These are phyloP conservation scores for Epinephelus moara DNA, from an alignment of 2,113 vertebrate species.

Conservation along the genomic window DNA sequence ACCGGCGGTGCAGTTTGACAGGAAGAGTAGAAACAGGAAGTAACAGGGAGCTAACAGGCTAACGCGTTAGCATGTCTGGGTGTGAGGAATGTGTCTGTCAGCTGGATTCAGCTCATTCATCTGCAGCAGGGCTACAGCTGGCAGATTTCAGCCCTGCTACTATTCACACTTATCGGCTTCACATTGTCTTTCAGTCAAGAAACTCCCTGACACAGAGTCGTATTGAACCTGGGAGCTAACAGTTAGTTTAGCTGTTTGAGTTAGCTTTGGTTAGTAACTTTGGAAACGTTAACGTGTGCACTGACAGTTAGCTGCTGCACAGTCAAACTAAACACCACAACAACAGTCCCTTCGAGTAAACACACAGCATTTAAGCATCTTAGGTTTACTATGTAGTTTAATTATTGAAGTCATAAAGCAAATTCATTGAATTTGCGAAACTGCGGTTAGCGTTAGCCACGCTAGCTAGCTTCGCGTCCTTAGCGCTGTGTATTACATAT, in stretches of 20 bases:
- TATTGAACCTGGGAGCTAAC: not conserved
- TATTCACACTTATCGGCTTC: too few relatives aligned
- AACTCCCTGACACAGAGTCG: too few relatives aligned
- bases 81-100: slow-evolving; percentile 66
- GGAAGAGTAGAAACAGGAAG: slow-evolving; percentile 65
- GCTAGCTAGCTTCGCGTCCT: not conserved
- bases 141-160: not conserved
- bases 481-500: not conserved
- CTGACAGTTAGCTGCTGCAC: not conserved
- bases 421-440: not conserved
- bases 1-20: not conserved
- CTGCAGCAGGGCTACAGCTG: not conserved
- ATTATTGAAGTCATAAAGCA: not conserved
- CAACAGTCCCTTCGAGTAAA: fast-evolving
- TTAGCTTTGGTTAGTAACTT: not conserved
- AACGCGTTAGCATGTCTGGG: slow-evolving; percentile 43
- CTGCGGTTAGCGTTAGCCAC: not conserved
- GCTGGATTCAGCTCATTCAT: slow-evolving; percentile 40
- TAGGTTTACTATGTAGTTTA: too few relatives aligned
- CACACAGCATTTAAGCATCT: too few relatives aligned
- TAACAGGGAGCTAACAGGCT: slow-evolving; percentile 41
- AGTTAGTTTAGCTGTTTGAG: not conserved
- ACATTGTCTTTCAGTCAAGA: not conserved
- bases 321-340: not conserved
- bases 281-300: not conserved